Evolutionary conservation across 53 echinoderm and acorn worm genomes (phyloP), one percentile per base, ranked within the genome.

Genomic region (Echinarachnius parma): DNA sequence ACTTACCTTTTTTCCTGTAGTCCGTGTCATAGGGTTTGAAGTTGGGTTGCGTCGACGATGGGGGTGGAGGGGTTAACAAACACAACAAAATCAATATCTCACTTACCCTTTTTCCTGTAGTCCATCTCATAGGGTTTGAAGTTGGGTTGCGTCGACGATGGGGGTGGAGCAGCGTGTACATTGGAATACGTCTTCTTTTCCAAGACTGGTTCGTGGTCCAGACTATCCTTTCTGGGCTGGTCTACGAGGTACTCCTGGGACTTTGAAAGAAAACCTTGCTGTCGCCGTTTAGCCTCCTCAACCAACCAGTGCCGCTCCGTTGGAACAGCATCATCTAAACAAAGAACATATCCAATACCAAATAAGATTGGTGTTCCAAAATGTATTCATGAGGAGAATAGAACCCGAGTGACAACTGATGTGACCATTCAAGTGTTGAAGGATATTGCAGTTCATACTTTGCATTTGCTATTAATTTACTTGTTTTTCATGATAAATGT

Each of bases 211-310:
- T 89, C 85, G 10, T 75, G 48, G 53, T 83, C 85, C 1, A 85
- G 66, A 23, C 74, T 72, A 45, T 86, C 82, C 44, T 74, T 78
- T 46, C 84, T 62, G 25, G 48, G 78, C 34, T 72, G 74, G 27
- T 42, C 39, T 9, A 42, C 25, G 14, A 72, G 39, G 28, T 25
- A 39, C 23, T 70, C 23, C 5, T 31, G 31, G 15, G 34, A 19
- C 11, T 72, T 55, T 3, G 55, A 54, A 19, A 69, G 53, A 30
- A 30, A 42, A 22, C 78, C 78, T 2, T 81, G 53, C 2, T 84
- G 86, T 9, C 96, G 33, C 20, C 96, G 56, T 66, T 95, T 91
- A 14, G 96, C 96, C 59, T 95, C 96, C 48, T 95, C 90, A 1
- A 95, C 69, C n/a, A 95, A 69, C 96, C 96, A 95, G 34, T 95